Evolutionary conservation across 2,113 vertebrate genomes (phyloP).

Genomic region (Tretioscincus oriximinensis): DNA sequence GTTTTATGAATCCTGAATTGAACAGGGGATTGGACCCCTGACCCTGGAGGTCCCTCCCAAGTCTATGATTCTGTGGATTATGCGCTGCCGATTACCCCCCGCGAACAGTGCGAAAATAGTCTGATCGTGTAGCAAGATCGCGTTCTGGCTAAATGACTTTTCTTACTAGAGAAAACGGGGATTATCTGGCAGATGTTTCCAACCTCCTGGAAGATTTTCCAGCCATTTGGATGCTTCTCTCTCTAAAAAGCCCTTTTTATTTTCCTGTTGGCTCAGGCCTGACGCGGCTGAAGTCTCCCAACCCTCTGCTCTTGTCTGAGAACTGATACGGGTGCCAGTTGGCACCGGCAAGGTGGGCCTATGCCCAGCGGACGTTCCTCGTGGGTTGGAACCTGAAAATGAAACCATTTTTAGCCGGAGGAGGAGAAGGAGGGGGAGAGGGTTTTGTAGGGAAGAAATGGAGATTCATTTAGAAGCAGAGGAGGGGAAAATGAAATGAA

Average conservation of each 20-base stretch:
- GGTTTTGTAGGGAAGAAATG: not conserved
- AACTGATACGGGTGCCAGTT: conserved; percentile 64
- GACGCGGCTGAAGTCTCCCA: conserved; percentile 58
- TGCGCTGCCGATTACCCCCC: no score
- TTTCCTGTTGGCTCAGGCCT: conserved; percentile 72
- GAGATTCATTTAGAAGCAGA: conserved; percentile 41
- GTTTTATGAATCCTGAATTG: no score
- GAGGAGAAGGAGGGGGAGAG: conserved; percentile 6
- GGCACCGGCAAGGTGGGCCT: conserved; percentile 55
- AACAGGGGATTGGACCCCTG: no score
- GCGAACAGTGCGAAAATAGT: no score
- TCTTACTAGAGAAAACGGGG: conserved; percentile 55
- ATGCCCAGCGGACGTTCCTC: conserved; percentile 49
- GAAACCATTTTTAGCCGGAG: conserved; percentile 42
- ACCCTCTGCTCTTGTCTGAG: conserved; percentile 64
- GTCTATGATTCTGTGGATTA: no score
- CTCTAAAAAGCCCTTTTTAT: conserved; percentile 72
- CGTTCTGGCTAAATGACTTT: conserved; percentile 59
- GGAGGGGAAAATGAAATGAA: conserved; percentile 30
- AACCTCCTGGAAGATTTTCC: conserved; percentile 56
- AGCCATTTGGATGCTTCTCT: conserved; percentile 63
- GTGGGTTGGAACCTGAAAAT: conserved; percentile 47
- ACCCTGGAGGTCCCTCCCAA: no score
- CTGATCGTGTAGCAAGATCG: conserved; percentile 18
- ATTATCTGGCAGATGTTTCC: conserved; percentile 63